These are phyloP conservation scores for Sula dactylatra DNA, from an alignment of 2,113 vertebrate species.

Conservation along the genomic window DNA sequence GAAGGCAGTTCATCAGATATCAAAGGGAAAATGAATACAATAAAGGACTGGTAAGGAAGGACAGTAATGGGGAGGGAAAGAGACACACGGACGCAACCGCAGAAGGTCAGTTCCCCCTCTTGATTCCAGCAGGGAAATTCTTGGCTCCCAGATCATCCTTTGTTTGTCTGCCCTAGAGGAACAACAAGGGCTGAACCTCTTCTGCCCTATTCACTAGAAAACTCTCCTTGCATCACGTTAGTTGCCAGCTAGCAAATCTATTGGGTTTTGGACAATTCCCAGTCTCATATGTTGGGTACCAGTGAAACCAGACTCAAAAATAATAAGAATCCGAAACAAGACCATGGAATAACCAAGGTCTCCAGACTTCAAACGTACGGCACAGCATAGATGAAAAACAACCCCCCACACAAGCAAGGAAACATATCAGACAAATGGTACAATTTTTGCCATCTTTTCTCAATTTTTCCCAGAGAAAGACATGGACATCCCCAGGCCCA, in stretches of 20 bases:
- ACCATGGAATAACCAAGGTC: neutral
- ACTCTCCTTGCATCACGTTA: neutral
- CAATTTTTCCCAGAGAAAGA: neutral
- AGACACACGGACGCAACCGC: neutral
- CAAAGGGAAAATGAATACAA: neutral
- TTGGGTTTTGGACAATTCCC: fast-evolving
- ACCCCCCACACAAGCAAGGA: neutral
- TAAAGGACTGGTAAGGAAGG: neutral
- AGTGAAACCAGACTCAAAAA: neutral
- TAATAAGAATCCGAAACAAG: neutral
- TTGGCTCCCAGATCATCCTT: neutral
- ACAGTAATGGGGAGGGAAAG: neutral
- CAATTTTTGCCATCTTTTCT: neutral
- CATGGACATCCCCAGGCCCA: neutral
- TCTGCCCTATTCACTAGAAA: neutral
- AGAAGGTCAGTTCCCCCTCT: neutral
- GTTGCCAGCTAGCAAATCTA: neutral
- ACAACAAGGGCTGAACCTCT: neutral
- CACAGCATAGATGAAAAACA: neutral
- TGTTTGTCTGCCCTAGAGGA: neutral
- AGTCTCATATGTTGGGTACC: neutral
- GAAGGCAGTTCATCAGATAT: neutral
- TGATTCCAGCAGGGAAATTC: neutral
- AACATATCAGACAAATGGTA: neutral
- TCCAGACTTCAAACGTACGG: neutral